Evolutionary conservation across 37 sponge, comb jelly and placozoan genomes (phyloP), one percentile per base, ranked within the genome.

Genomic region (Crambe crambe): DNA sequence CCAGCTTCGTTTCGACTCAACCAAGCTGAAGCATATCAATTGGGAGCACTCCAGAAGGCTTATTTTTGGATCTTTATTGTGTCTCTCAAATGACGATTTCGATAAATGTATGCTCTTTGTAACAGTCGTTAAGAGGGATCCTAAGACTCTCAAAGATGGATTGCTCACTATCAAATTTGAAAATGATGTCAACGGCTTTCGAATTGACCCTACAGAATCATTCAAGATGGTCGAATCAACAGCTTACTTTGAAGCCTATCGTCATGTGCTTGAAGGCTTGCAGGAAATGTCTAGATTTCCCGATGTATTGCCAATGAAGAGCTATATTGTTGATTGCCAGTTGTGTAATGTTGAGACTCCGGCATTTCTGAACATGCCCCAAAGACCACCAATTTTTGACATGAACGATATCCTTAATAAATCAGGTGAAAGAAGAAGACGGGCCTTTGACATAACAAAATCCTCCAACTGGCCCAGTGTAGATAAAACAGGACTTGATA

Each of bases 221-320:
- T 90, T 60, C 44, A 38, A 35, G 21, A 87, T 90, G 84, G 83
- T 86, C 69, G 92, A 94, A 64, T 94, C 95, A 3, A 80, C 82
- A 12, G 93, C 94, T 35, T 96, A 96, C 63, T 96, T 88, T 74
- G 94, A 96, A 77, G 97, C 97, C 35, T 93, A 90, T 76, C 85
- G 91, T 35, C 94, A 89, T 54, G 73, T 93, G 5, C 84, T 96
- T 0, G 56, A 73, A 35, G 34, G 83, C 9, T 71, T 96, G 37
- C 88, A 93, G 38, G 42, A 12, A 34, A 81, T 84, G 32, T 43
- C 42, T 34, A 41, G 6, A 56, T 42, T 2, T 21, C 42, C 23
- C 10, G 90, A 85, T 29, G 32, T 65, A 31, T 31, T 65, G 66
- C 92, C 95, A 17, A 91, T 94, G 56, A 61, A 64, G 26, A 22